Conservation (phyloP, 2,797 vertebrate species). For the Onychomys arenicola region DNA sequence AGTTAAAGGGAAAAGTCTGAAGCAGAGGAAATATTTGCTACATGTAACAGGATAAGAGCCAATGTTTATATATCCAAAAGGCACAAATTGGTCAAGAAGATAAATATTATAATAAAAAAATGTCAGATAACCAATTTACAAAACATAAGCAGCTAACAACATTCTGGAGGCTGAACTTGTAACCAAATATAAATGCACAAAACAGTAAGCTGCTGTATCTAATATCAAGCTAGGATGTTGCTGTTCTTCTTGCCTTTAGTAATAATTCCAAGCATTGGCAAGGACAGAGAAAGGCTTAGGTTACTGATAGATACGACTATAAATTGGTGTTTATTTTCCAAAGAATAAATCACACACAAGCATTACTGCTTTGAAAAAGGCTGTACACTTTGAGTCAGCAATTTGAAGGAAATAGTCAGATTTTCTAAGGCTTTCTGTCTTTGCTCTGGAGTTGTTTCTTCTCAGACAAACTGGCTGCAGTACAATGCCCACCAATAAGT, state of each 20-base stretch:
- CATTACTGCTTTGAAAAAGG: neutral
- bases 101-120: constrained; percentile 41
- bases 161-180: neutral
- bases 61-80: constrained; percentile 19
- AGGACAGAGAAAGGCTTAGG: neutral
- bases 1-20: constrained; percentile 2
- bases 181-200: neutral
- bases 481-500: neutral
- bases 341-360: neutral
- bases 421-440: neutral
- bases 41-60: neutral
- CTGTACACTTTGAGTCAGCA: neutral
- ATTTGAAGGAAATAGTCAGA: constrained; percentile 37
- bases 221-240: neutral
- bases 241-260: neutral
- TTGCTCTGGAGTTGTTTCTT: constrained; percentile 3
- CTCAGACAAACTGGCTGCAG: neutral
- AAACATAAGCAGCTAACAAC: neutral
- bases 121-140: neutral
- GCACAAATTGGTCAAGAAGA: neutral
- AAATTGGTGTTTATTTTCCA: neutral
- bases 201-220: neutral
- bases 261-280: neutral
- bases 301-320: neutral
- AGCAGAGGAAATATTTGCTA: neutral